Evolutionary conservation across 2,888 invertebrate species (phyloP).

Genomic region (Diaprepes abbreviatus): DNA sequence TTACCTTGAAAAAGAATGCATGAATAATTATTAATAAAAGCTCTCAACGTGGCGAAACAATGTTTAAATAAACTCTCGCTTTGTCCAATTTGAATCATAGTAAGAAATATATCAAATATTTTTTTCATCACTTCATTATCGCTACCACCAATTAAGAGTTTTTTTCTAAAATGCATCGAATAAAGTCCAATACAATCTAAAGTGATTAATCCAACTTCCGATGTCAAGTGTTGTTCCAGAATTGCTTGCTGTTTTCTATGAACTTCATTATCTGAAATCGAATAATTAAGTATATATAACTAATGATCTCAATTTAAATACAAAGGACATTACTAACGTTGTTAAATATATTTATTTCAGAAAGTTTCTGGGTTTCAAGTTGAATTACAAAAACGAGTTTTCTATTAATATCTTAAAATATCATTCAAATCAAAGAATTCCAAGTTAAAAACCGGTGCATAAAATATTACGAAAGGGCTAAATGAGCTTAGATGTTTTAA

Average conservation of each 20-base stretch:
- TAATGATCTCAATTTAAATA: too few species aligned
- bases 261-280: conserved; percentile 71
- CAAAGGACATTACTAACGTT: too few species aligned
- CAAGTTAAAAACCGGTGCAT: too few species aligned
- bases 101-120: conserved; percentile 87
- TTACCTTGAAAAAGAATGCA: conserved; percentile 85
- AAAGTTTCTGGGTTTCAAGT: too few species aligned
- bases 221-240: conserved; percentile 85
- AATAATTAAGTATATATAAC: too few species aligned
- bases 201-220: conserved; percentile 90
- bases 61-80: conserved; percentile 92
- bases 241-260: conserved; percentile 75
- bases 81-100: conserved; percentile 90
- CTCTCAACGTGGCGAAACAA: conserved; percentile 90
- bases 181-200: conserved; percentile 90
- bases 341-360: too few species aligned
- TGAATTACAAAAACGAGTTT: too few species aligned
- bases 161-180: conserved; percentile 80
- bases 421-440: too few species aligned
- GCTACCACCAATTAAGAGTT: conserved; percentile 71
- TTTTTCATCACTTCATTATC: conserved; percentile 85
- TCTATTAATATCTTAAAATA: too few species aligned
- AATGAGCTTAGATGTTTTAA: too few species aligned
- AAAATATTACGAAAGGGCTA: too few species aligned
- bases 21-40: conserved; percentile 93